These are phyloP conservation scores for Centropyge bicolor DNA, from an alignment of 2,797 vertebrate species.

Conservation along the genomic window DNA sequence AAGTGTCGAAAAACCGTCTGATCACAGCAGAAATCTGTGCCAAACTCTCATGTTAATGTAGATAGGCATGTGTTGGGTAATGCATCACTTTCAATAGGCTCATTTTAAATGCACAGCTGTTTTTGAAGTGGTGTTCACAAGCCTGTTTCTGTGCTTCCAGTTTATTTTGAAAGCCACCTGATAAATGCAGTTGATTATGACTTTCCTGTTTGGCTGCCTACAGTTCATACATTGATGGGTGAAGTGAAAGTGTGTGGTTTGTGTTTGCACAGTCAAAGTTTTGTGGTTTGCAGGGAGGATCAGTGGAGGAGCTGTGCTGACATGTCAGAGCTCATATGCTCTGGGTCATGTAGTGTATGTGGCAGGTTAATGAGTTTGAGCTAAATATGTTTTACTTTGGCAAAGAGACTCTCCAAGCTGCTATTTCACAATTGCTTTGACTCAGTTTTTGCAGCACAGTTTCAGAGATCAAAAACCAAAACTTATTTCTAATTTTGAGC, in stretches of 20 bases:
- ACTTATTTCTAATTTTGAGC: neutral
- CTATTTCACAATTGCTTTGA: too few relatives aligned
- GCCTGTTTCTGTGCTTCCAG: neutral
- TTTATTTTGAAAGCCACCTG: neutral
- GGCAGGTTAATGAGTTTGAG: neutral
- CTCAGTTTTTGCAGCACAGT: neutral
- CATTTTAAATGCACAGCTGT: neutral
- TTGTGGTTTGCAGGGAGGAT: neutral
- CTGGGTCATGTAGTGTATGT: too few relatives aligned
- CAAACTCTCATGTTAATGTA: too few relatives aligned
- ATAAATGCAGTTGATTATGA: neutral
- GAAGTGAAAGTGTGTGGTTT: neutral
- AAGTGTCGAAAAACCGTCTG: neutral
- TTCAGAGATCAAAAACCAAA: neutral
- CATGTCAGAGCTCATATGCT: neutral
- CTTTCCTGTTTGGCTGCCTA: too few relatives aligned
- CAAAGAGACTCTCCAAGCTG: too few relatives aligned
- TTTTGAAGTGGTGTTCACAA: neutral
- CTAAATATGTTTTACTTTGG: neutral
- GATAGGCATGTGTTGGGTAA: too few relatives aligned
- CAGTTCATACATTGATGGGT: accelerated
- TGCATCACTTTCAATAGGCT: neutral
- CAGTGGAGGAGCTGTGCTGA: neutral
- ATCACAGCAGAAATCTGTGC: too few relatives aligned
- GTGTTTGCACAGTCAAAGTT: constrained; percentile 3